Evolutionary conservation across 2,113 vertebrate species (phyloP).

Genomic region (Paradoxurus hermaphroditus): DNA sequence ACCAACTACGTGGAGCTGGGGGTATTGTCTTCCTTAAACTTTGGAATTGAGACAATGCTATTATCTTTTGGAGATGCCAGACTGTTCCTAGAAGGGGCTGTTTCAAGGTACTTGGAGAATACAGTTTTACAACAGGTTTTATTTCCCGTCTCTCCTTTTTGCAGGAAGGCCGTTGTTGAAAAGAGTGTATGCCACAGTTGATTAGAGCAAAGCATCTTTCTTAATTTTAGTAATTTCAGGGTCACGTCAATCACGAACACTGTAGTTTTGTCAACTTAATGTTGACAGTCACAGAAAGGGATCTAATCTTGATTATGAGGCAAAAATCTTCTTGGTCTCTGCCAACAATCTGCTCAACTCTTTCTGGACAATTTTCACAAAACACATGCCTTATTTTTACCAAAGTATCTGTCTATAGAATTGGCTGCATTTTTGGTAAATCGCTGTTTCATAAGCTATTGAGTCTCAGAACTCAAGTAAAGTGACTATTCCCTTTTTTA

Average conservation of each 20-base stretch:
- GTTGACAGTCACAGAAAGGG: not conserved
- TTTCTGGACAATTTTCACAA: not conserved
- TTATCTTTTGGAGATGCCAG: not conserved
- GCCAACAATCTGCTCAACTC: not conserved
- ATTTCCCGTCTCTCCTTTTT: not conserved
- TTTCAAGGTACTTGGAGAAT: not conserved
- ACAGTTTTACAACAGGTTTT: not conserved
- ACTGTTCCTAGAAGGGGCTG: not conserved
- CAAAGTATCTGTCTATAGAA: not conserved
- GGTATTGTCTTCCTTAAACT: not conserved
- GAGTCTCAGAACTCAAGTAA: not conserved
- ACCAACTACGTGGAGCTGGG: not conserved
- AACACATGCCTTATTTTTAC: not conserved
- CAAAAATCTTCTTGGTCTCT: not conserved
- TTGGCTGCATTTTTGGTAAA: not conserved
- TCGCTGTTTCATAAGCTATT: not conserved
- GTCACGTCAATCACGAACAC: not conserved
- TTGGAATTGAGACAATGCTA: not conserved
- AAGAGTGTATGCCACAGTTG: not conserved
- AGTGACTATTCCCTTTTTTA: not conserved
- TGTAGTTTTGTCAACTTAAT: not conserved
- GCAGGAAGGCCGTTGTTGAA: not conserved
- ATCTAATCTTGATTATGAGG: not conserved
- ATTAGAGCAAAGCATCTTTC: not conserved
- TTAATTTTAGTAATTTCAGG: conserved; percentile 22